These are phyloP conservation scores for Polypterus senegalus DNA, from an alignment of 2,113 vertebrate species.

Conservation along the genomic window DNA sequence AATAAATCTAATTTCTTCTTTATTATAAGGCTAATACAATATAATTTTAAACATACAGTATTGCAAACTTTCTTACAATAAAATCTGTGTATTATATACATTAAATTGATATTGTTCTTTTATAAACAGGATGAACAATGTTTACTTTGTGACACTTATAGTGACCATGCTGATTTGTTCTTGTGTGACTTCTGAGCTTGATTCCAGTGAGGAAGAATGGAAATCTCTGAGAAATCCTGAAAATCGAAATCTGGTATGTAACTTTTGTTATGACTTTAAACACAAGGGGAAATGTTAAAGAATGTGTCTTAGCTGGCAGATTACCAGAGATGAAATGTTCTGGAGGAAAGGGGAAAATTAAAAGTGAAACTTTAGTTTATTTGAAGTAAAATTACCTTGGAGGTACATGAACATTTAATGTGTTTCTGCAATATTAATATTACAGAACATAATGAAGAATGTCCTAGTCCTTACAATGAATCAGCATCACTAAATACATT, in stretches of 20 bases:
- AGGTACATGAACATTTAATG: background rate
- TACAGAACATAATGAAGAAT: background rate
- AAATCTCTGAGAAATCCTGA: slow-evolving; percentile 32
- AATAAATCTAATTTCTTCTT: slow-evolving; percentile 15
- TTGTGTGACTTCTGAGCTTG: slow-evolving; percentile 16
- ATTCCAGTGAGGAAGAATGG: slow-evolving; percentile 22
- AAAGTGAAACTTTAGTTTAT: background rate
- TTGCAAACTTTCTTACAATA: background rate
- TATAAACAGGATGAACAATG: slow-evolving; percentile 17
- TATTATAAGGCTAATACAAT: background rate
- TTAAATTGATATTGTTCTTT: background rate
- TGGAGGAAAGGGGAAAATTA: background rate
- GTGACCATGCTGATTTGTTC: slow-evolving; percentile 7
- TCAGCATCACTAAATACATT: no score
- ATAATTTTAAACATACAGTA: background rate
- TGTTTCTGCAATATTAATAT: background rate
- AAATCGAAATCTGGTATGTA: slow-evolving; percentile 29
- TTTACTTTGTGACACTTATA: slow-evolving; percentile 6
- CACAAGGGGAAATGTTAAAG: no score
- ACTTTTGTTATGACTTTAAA: background rate
- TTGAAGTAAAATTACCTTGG: background rate
- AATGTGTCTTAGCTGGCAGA: background rate
- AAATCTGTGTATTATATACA: background rate
- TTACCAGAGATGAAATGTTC: background rate
- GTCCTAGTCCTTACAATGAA: no score